Base-by-base conservation (phyloP, 2,888 invertebrate species). In the Pasiphila rectangulata region DNA sequence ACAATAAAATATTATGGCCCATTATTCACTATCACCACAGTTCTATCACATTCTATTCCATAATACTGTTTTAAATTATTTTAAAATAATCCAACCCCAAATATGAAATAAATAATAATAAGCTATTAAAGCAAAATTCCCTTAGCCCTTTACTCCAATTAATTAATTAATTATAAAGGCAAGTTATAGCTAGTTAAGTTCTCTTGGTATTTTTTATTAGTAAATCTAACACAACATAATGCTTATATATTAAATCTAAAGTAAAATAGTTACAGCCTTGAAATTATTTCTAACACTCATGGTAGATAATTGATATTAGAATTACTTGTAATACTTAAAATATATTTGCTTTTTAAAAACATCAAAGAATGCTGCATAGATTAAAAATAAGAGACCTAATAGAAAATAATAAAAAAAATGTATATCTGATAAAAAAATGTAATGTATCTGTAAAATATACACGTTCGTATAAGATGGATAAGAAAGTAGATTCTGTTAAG, bases 21-120 rank as follows among this genome's bases (percentile, higher is more conserved):
- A 44, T 39, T 21, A 35, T 48, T 42, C 21, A 30, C 38, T 49
- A 44, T 36, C 44, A 49, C 43, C 30, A n/a, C 16, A 4, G 16
- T 20, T 4, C 4, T 32, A 32, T 19, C 32, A 32, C 32, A 10
- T 32, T 17, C 15, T 15, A 15, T 16, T n/a, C 16, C n/a, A 15
- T 54, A 57, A 57, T 57, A 57, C 57, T 57, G 57, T 46, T 57
- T 44, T 20, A 30, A 23, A 30, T 35, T 21, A 30, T 4, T 41
- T 34, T 23, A 7, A 36, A 12, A 20, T 17, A 9, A 25, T 34
- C 20, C 38, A 20, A 34, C 21, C 40, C 36, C 45, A 50, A 43
- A 38, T 24, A 34, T 40, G 44, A 51, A 32, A 17, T 30, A 30
- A 24, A 41, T 42, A 56, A 20, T 25, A 29, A 36, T 41, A n/a